Percentiles rank a stretch among this genome's conserved stretches.
Evolutionary conservation across 2,113 vertebrate species (phyloP).

Genomic region (Takifugu flavidus): DNA sequence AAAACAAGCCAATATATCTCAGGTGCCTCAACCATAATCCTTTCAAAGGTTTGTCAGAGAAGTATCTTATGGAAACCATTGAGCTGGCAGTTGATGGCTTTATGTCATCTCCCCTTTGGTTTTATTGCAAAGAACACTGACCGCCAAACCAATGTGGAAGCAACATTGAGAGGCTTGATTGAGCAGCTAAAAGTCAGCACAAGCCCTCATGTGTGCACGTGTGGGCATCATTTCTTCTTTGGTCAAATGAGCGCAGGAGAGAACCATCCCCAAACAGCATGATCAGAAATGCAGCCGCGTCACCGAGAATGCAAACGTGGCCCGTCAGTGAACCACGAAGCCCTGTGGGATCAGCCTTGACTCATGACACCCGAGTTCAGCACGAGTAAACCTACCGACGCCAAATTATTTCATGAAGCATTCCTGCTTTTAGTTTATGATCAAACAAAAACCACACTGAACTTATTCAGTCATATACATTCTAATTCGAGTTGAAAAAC

Average conservation of each 20-base stretch:
- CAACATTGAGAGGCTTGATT: constrained; percentile 50
- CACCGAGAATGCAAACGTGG: constrained; percentile 59
- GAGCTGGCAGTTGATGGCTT: constrained; percentile 74
- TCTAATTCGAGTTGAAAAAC: too few species aligned
- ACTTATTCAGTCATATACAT: too few species aligned
- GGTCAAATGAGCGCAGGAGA: constrained; percentile 18
- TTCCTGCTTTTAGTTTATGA: not conserved
- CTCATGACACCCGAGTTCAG: constrained; percentile 46
- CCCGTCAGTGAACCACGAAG: constrained; percentile 46
- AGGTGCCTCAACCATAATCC: constrained; percentile 59
- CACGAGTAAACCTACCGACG: constrained; percentile 7
- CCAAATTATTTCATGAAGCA: constrained; percentile 16
- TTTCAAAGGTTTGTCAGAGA: constrained; percentile 55
- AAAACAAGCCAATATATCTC: constrained; percentile 57
- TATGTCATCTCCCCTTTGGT: constrained; percentile 66
- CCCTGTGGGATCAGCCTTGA: constrained; percentile 50
- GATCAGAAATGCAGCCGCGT: constrained; percentile 36
- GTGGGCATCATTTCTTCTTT: constrained; percentile 18
- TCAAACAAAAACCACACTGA: not conserved
- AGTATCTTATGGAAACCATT: constrained; percentile 55
- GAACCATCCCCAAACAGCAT: constrained; percentile 25
- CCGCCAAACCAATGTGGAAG: constrained; percentile 68
- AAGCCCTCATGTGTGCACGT: constrained; percentile 39
- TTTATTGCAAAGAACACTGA: constrained; percentile 73
- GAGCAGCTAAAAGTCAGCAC: constrained; percentile 63